Evolutionary conservation across 2,797 vertebrate genomes (phyloP).

Genomic region (Chrysocyon brachyurus): DNA sequence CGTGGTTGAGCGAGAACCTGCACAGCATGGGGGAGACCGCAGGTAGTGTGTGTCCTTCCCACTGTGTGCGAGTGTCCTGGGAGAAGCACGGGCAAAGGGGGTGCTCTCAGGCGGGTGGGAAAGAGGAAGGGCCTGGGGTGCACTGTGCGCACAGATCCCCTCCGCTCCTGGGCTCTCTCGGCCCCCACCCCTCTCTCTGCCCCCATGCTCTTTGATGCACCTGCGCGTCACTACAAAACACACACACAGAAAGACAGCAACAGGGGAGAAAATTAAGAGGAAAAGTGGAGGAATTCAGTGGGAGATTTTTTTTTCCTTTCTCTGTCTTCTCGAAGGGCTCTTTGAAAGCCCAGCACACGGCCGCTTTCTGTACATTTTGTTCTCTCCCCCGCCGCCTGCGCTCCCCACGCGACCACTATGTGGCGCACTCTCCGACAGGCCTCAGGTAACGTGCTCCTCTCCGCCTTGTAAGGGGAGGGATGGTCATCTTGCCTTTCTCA

Average conservation of each 20-base stretch:
- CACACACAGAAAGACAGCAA: too few species aligned
- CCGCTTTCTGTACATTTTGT: not conserved
- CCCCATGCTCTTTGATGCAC: accelerated
- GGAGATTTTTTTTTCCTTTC: accelerated
- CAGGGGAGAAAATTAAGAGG: too few species aligned
- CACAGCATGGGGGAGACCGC: accelerated
- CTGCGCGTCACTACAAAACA: not conserved
- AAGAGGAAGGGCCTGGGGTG: not conserved
- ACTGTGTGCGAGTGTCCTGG: accelerated
- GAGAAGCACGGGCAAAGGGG: too few species aligned
- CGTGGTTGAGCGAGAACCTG: not conserved
- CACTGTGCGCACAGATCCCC: not conserved
- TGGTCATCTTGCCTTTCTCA: not conserved
- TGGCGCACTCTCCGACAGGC: not conserved
- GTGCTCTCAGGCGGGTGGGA: not conserved
- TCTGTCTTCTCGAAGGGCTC: not conserved
- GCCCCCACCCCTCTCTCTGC: not conserved
- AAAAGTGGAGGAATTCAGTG: accelerated
- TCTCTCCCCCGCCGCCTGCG: accelerated
- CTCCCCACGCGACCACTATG: not conserved
- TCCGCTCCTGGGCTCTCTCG: not conserved
- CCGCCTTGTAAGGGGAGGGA: accelerated
- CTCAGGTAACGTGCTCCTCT: accelerated
- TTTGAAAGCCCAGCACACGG: accelerated
- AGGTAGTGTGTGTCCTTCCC: not conserved